Evolutionary conservation across 2,888 invertebrate genomes (phyloP).

Genomic region (Oscheius sp.): DNA sequence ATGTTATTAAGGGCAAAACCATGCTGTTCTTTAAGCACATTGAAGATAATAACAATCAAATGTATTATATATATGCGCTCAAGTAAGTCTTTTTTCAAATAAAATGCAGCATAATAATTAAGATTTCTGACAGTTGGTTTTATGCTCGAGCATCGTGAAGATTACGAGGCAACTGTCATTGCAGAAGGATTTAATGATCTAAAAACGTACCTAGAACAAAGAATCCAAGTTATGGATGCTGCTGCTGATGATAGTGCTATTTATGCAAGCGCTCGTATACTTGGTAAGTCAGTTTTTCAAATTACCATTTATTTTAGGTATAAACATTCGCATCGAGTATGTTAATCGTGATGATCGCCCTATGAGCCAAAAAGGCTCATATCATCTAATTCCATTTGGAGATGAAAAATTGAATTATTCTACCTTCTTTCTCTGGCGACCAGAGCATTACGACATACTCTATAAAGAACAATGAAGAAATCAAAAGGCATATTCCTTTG

Average conservation of each 20-base stretch:
- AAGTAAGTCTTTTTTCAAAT: conserved; percentile 5
- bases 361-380: conserved; percentile 3
- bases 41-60: background rate
- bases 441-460: conserved; percentile 11
- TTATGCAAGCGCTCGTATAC: background rate
- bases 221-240: background rate
- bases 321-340: conserved; percentile 8
- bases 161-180: background rate
- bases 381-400: conserved; percentile 2
- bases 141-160: background rate
- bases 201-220: background rate
- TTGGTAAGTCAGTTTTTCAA: conserved; percentile 5
- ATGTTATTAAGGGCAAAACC: background rate
- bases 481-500: too few species aligned
- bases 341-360: conserved; percentile 1
- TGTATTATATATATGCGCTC: conserved; percentile 1
- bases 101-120: too few species aligned
- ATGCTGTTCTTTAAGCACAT: too few species aligned
- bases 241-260: conserved; percentile 6
- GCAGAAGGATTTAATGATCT: background rate
- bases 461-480: too few species aligned
- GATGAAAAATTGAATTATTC: background rate
- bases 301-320: too few species aligned
- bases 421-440: conserved; percentile 8
- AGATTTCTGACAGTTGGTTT: conserved; percentile 2